phyloP scores from a whole-genome alignment of 2,797 vertebrate genomes.

The Betta splendens region DNA sequence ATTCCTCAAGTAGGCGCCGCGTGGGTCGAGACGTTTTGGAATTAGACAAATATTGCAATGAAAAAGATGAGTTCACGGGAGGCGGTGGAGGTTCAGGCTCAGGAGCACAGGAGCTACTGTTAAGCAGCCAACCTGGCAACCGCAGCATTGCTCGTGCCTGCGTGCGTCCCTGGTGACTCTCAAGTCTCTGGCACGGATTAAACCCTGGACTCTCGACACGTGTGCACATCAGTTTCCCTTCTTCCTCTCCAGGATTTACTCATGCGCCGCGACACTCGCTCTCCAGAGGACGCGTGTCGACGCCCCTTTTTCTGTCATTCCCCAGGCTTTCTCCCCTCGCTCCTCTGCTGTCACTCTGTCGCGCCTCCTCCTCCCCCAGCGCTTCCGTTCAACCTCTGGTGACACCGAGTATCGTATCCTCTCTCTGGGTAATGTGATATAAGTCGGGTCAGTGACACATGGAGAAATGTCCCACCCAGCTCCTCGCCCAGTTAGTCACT shows the following conservation, averaged over 20 bases:
- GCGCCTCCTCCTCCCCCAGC: conserved; percentile 23
- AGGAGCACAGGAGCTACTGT: too few relatives aligned
- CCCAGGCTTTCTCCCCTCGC: neutral
- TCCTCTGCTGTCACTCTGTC: neutral
- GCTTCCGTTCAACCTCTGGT: conserved; percentile 50
- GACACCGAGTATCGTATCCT: conserved; percentile 61
- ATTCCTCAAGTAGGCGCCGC: too few relatives aligned
- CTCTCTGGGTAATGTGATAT: conserved; percentile 47
- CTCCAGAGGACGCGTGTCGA: conserved; percentile 3
- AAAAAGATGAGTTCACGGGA: too few relatives aligned
- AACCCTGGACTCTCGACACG: conserved; percentile 6
- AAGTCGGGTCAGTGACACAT: conserved; percentile 65
- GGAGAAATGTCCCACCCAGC: conserved; percentile 41
- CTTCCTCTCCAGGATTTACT: conserved; percentile 24
- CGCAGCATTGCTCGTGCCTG: neutral
- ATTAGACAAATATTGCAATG: too few relatives aligned
- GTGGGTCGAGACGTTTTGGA: too few relatives aligned
- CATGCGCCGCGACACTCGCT: conserved; percentile 13
- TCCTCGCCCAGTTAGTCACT: conserved; percentile 59
- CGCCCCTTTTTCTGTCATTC: neutral
- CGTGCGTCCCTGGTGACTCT: too few relatives aligned
- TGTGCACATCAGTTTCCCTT: conserved; percentile 5
- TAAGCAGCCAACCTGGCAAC: neutral
- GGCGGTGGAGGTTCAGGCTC: too few relatives aligned
- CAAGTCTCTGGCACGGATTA: conserved; percentile 15